Evolutionary conservation across 2,113 vertebrate genomes (phyloP).

Genomic region (Chroicocephalus ridibundus): DNA sequence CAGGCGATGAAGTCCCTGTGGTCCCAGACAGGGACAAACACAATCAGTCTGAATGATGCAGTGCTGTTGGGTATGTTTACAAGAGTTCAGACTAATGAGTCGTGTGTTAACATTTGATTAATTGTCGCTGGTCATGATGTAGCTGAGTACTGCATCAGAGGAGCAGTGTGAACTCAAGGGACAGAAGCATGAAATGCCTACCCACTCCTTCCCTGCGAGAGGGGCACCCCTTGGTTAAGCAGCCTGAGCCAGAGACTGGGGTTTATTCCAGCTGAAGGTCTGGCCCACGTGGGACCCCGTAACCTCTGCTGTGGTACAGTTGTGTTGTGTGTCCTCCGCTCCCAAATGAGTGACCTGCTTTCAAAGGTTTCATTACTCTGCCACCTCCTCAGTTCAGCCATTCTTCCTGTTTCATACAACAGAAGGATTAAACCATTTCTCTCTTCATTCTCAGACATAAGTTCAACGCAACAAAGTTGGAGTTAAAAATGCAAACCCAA

Average conservation of each 20-base stretch:
- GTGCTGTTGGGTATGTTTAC: background rate
- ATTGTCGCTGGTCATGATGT: background rate
- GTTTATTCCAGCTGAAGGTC: background rate
- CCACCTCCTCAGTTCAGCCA: background rate
- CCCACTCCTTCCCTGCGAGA: background rate
- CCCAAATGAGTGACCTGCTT: background rate
- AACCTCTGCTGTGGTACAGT: background rate
- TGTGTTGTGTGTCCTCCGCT: background rate
- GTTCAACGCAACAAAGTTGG: background rate
- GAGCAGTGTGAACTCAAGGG: background rate
- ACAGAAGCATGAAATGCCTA: background rate
- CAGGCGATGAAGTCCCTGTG: background rate
- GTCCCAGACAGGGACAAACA: background rate
- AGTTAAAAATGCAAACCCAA: background rate
- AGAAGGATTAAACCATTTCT: background rate
- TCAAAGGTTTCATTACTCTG: background rate
- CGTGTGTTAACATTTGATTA: background rate
- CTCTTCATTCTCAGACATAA: background rate
- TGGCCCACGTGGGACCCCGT: background rate
- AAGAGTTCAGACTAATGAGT: background rate
- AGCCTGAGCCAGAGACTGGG: background rate
- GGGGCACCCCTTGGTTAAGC: background rate
- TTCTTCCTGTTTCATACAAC: background rate
- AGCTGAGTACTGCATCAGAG: background rate
- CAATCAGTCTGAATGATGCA: background rate